Conservation (phyloP, 2,797 vertebrate species). For the Austrolebias charrua region DNA sequence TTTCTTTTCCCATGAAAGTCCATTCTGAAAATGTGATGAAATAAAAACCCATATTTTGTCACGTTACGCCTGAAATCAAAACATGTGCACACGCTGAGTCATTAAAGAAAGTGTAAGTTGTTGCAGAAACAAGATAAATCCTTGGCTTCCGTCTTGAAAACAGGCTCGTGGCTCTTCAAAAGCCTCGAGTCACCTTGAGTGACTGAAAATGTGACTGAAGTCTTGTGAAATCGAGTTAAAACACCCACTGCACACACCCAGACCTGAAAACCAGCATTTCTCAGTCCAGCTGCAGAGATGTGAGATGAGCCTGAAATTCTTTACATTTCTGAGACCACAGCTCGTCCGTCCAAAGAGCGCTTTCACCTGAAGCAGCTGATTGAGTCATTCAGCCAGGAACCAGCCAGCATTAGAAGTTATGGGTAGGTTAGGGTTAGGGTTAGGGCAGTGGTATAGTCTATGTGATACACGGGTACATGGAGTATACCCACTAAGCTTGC, state of each 20-base stretch:
- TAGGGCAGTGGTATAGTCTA: too few species aligned
- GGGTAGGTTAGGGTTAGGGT: too few species aligned
- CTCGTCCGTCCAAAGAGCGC: background rate
- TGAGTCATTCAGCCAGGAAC: slow-evolving; percentile 1
- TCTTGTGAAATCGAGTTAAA: too few species aligned
- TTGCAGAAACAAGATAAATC: background rate
- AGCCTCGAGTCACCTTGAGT: too few species aligned
- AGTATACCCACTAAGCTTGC: too few species aligned
- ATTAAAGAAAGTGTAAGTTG: background rate
- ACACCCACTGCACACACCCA: background rate
- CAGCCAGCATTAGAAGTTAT: too few species aligned
- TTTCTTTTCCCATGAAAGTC: too few species aligned
- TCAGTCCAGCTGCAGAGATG: background rate
- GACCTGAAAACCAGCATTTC: background rate
- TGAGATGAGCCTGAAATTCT: background rate
- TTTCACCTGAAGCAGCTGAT: background rate
- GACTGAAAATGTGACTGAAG: too few species aligned
- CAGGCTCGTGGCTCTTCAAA: too few species aligned
- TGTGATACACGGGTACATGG: too few species aligned
- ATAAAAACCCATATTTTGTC: background rate
- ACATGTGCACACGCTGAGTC: too few species aligned
- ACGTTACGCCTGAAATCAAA: background rate
- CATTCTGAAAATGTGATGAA: background rate
- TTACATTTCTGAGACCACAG: background rate
- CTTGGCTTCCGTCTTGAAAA: too few species aligned